A percentile compares a stretch with the other conserved stretches of the same genome.
Conservation (phyloP, 2,113 vertebrate genomes). For the Ictalurus punctatus region DNA sequence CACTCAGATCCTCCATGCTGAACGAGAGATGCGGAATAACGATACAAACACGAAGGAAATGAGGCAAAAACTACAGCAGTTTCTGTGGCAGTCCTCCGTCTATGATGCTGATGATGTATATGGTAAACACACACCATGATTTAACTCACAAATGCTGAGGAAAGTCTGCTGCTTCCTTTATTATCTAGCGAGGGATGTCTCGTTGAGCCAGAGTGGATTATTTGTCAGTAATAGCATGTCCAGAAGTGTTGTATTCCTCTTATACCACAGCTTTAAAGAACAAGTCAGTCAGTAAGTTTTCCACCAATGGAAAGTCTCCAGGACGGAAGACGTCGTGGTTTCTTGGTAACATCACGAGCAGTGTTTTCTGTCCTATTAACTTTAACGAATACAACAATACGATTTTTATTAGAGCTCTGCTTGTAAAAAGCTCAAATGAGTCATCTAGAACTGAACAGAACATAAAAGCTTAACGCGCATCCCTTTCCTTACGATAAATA, state of each 20-base stretch:
- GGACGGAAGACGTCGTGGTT: not conserved
- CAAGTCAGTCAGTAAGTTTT: not conserved
- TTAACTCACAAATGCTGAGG: not conserved
- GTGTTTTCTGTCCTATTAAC: too few species aligned
- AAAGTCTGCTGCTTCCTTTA: not conserved
- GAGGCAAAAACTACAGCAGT: slow-evolving; percentile 65
- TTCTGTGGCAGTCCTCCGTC: slow-evolving; percentile 64
- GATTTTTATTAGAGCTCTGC: not conserved
- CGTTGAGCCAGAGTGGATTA: not conserved
- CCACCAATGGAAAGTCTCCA: not conserved
- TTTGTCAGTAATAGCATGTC: not conserved
- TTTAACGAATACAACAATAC: not conserved
- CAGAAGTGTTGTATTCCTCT: not conserved
- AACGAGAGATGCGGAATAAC: slow-evolving; percentile 25
- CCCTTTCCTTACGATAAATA: not conserved
- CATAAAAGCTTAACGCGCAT: not conserved
- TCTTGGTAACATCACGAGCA: not conserved
- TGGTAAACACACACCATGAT: slow-evolving; percentile 51
- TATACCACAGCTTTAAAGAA: not conserved
- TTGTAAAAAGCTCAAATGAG: not conserved
- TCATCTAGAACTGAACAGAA: not conserved
- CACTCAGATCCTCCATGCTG: slow-evolving; percentile 28
- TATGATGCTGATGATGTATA: slow-evolving; percentile 59
- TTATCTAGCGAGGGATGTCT: not conserved
- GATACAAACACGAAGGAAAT: slow-evolving; percentile 32